Conservation (phyloP, 1,140 invertebrate species). For the Aphidius gifuensis region DNA sequence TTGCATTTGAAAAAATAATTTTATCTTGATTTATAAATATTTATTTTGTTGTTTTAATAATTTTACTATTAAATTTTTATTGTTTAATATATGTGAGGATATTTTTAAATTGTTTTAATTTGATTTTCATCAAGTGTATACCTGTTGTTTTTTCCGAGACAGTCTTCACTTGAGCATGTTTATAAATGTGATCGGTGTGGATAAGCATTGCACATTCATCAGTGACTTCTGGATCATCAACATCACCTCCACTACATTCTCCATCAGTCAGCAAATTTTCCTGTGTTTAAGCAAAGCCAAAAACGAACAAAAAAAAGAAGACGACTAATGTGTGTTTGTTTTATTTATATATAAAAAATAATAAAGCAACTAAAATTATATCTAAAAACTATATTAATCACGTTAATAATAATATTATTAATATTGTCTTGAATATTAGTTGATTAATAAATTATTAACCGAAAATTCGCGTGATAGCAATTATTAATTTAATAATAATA, state of each 20-base stretch:
- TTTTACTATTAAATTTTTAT: constrained; percentile 20
- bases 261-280: constrained; percentile 62
- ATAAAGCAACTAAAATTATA: too few species aligned
- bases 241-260: constrained; percentile 59
- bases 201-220: constrained; percentile 84
- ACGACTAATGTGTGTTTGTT: constrained; percentile 5
- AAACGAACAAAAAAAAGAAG: constrained; percentile 12
- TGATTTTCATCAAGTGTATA: constrained; percentile 25
- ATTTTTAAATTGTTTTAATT: background rate
- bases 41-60: too few species aligned
- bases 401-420: too few species aligned
- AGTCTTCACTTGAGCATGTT: constrained; percentile 45
- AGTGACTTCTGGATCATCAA: constrained; percentile 69
- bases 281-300: constrained; percentile 44
- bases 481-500: too few species aligned
- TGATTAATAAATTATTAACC: too few species aligned
- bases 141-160: constrained; percentile 46
- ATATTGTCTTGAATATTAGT: too few species aligned
- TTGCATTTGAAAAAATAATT: too few species aligned
- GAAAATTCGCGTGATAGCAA: too few species aligned
- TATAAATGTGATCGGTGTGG: constrained; percentile 60
- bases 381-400: too few species aligned
- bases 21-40: too few species aligned
- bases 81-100: background rate
- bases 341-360: too few species aligned